phyloP scores from a whole-genome alignment of 2,797 vertebrate genomes.

The Gobio occitaniae region DNA sequence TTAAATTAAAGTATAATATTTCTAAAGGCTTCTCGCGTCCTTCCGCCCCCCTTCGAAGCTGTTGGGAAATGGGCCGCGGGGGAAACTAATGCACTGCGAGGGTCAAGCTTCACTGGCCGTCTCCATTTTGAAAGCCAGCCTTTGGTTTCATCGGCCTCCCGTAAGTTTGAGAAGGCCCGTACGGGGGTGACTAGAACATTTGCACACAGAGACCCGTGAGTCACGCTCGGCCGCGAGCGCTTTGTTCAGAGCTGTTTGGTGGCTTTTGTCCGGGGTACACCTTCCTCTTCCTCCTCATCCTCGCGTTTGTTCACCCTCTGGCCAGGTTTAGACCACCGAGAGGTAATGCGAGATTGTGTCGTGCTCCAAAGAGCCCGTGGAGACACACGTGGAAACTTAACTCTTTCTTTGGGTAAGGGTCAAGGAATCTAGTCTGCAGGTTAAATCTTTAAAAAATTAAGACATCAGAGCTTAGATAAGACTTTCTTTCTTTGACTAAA shows the following conservation, averaged over 20 bases:
- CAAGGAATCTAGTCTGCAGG: constrained; percentile 59
- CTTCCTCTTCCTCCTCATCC: constrained; percentile 55
- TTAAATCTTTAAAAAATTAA: constrained; percentile 49
- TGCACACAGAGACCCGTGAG: constrained; percentile 47
- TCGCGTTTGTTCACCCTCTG: constrained; percentile 35
- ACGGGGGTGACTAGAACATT: constrained; percentile 46
- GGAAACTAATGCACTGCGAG: constrained; percentile 51
- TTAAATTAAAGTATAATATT: constrained; percentile 68
- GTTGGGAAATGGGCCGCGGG: constrained; percentile 46
- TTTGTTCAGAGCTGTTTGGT: constrained; percentile 64
- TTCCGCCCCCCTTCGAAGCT: constrained; percentile 45
- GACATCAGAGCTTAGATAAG: constrained; percentile 36
- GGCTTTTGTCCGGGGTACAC: constrained; percentile 62
- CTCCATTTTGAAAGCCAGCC: constrained; percentile 51
- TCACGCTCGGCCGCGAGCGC: constrained; percentile 48
- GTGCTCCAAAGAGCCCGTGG: constrained; percentile 49
- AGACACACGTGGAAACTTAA: constrained; percentile 57
- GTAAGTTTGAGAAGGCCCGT: constrained; percentile 4
- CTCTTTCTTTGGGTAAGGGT: constrained; percentile 53
- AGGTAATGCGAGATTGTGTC: constrained; percentile 63
- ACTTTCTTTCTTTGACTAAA: constrained; percentile 30
- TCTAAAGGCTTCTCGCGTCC: constrained; percentile 56
- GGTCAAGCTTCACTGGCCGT: constrained; percentile 64
- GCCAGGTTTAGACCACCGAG: constrained; percentile 63
- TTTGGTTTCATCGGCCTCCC: constrained; percentile 47